Evolutionary conservation across 2,888 invertebrate species (phyloP).

Genomic region (Maniola hyperantus): DNA sequence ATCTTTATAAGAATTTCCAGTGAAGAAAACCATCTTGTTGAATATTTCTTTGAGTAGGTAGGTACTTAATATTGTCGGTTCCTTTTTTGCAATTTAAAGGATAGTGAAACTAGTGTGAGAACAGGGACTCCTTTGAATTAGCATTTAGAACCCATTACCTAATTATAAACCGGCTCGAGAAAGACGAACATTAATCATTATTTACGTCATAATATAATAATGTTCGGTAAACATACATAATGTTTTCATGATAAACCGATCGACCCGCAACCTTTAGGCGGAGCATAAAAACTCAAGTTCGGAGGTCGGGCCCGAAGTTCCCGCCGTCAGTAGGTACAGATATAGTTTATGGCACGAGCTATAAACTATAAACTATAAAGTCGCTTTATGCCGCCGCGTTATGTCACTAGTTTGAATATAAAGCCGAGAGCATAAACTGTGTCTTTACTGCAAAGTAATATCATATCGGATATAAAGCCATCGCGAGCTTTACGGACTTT

Average conservation of each 20-base stretch:
- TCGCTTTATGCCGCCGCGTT: neutral
- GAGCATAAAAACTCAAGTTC: neutral
- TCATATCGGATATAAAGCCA: slow-evolving; percentile 10
- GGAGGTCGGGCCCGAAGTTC: neutral
- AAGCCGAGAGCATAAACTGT: neutral
- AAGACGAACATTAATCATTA: too few species aligned
- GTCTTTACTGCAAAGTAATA: slow-evolving; percentile 9
- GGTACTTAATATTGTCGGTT: too few species aligned
- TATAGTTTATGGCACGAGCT: slow-evolving; percentile 15
- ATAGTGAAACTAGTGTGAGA: too few species aligned
- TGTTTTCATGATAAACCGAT: neutral
- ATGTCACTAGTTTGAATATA: slow-evolving; percentile 17
- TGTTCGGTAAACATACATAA: neutral
- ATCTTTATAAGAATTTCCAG: too few species aligned
- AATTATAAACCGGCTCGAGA: too few species aligned
- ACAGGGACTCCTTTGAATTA: too few species aligned
- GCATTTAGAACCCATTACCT: too few species aligned
- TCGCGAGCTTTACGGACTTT: neutral
- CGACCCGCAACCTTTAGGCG: neutral
- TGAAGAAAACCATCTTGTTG: too few species aligned
- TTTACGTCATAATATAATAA: too few species aligned
- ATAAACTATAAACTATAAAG: neutral
- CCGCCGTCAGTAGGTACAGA: neutral
- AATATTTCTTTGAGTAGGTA: too few species aligned
- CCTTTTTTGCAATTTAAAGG: too few species aligned